Evolutionary conservation across 2,797 vertebrate species (phyloP), one percentile per base, ranked within the genome.

Genomic region (Acanthurus lineatus): DNA sequence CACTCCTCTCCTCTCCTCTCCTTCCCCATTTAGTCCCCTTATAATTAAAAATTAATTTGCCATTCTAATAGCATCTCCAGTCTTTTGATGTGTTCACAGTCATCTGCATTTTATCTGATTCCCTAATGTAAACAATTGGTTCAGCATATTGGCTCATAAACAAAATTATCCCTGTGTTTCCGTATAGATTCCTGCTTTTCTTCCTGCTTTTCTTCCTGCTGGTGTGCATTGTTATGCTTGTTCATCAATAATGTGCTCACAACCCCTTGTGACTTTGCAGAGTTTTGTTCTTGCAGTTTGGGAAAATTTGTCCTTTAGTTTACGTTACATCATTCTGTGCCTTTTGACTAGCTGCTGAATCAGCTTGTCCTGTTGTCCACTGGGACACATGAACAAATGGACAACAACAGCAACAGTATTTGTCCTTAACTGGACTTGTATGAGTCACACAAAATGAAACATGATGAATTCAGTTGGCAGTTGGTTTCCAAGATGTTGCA

Each of bases 281-380:
- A 4, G 42, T 28, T 77, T 47, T 64, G 73, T 22, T 52, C 56
- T 48, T n/a, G 56, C 28, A 51, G 61, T 4, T 12, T 57, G 49
- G 69, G 20, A 49, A 47, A 19, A 61, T 87, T 73, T 88, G 83
- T 90, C 89, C 88, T 89, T 71, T 78, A 32, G 14, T 76, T 47
- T 57, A 44, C 52, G 66, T 73, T 86, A 74, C 61, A 86, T 86
- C 59, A 75, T 83, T 85, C 79, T 79, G 74, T 83, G 15, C 77
- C n/a, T 83, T 78, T 77, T 83, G 40, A 86, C 87, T 32, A 81
- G 81, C 59, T 82, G 89, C 85, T 86, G 86, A 88, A 47, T 90
- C 88, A 83, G 84, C n/a, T 12, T 79, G 57, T 71, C 74, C 59
- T 11, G 28, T 66, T 63, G 66, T 82, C 61, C 77, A 78, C 47